phyloP scores from a whole-genome alignment of 37 sponge, comb jelly and placozoan species.

The Chondrilla cf. caribensis region DNA sequence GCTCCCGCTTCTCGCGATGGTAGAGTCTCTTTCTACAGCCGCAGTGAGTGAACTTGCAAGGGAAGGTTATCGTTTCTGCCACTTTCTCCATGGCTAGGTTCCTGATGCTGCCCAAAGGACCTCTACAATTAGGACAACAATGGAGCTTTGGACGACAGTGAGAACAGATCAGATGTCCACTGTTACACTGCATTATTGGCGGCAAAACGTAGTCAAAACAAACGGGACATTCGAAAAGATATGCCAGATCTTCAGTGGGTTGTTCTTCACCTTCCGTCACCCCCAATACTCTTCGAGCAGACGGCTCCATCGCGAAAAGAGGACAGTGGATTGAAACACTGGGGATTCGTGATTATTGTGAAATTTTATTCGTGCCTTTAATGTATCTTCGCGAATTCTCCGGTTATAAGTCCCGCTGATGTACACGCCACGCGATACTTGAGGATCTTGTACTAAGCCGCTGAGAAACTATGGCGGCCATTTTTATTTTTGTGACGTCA shows the following conservation, averaged over 20 bases:
- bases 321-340: no score
- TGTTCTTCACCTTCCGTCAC: no score
- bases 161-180: conserved; percentile 92
- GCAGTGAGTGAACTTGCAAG: conserved; percentile 78
- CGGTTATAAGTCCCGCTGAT: no score
- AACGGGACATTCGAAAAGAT: conserved; percentile 95
- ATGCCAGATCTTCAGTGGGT: conserved; percentile 54
- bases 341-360: no score
- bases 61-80: conserved; percentile 81
- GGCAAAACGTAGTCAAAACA: conserved; percentile 99
- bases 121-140: conserved; percentile 90
- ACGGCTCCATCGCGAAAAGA: no score
- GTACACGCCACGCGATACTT: no score
- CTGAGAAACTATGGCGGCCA: no score
- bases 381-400: no score
- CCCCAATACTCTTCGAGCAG: no score
- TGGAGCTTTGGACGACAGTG: conserved; percentile 83
- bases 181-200: conserved; percentile 92
- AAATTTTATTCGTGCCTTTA: no score
- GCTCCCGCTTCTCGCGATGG: conserved; percentile 70
- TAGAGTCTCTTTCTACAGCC: conserved; percentile 80
- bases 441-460: no score
- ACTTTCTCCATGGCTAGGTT: conserved; percentile 99
- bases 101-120: conserved; percentile 76
- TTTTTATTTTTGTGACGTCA: no score